phyloP scores from a whole-genome alignment of 2,797 vertebrate genomes.

The Hippocampus kuda region DNA sequence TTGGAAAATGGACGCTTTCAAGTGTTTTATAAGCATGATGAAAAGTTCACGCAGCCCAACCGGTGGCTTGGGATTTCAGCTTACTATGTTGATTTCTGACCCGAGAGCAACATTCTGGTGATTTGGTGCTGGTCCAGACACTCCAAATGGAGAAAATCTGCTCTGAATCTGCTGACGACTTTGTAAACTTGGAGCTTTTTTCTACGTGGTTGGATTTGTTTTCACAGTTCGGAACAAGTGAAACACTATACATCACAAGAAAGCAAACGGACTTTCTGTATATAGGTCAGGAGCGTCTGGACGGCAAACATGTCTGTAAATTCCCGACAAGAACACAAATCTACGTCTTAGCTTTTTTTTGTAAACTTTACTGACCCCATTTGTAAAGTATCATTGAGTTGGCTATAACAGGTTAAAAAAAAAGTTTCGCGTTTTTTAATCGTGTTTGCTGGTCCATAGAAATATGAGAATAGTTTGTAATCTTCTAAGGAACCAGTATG shows the following conservation, averaged over 20 bases:
- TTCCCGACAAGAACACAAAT: neutral
- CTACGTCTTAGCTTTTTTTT: neutral
- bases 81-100: neutral
- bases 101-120: constrained; percentile 30
- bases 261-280: neutral
- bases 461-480: constrained; percentile 20
- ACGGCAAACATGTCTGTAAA: neutral
- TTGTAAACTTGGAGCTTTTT: neutral
- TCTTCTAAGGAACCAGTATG: constrained; percentile 25
- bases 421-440: neutral
- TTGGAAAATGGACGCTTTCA: constrained; percentile 1
- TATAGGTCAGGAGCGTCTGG: neutral
- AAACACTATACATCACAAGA: neutral
- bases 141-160: constrained; percentile 2
- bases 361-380: neutral
- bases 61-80: neutral
- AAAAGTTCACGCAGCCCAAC: neutral
- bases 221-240: neutral
- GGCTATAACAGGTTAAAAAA: neutral
- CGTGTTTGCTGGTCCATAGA: constrained; percentile 9
- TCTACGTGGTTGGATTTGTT: neutral
- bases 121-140: constrained; percentile 30
- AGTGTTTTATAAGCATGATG: constrained; percentile 4
- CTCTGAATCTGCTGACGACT: neutral
- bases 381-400: neutral